Evolutionary conservation across 2,113 vertebrate species (phyloP), one percentile per base, ranked within the genome.

Genomic region (Odocoileus virginianus): DNA sequence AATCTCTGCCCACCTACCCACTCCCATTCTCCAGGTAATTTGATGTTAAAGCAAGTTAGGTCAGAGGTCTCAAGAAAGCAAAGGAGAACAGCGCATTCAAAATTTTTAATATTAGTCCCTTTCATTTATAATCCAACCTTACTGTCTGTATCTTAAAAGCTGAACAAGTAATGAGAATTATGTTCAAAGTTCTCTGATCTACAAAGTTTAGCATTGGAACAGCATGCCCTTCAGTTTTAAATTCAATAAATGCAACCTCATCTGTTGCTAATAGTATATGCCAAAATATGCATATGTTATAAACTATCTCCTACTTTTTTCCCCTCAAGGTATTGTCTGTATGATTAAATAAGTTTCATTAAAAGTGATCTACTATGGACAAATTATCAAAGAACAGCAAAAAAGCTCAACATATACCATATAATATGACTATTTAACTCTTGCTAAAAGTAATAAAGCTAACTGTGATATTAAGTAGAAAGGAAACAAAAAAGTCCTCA

Each of bases 231-330:
- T 74, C 83, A 76, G 23, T 81, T 96, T 94, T 95, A 97, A 97
- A 97, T 91, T 95, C 78, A 96, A 33, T 71, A 97, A 94, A 93
- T 91, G 17, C 19, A 91, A 79, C n/a, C 94, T 94, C 67, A 90
- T 96, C 95, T 90, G 60, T 92, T 97, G 43, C 27, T 85, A 95
- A 85, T 94, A 92, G 86, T 43, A 86, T 3, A 19, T 88, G 58
- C 57, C 87, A 92, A 96, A 96, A 88, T 82, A 87, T 64, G 33
- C 86, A 79, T 55, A 79, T 47, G 61, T 97, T 96, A 58, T 21
- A 94, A 97, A 94, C 30, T 60, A n/a, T 76, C 87, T 91, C 78
- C 87, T 50, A 12, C 54, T 54, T 71, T 40, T 52, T 6, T 1
- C 3, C 78, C 36, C 71, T 19, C n/a, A 93, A 93, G 87, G 93